Evolutionary conservation across 2,797 vertebrate genomes (phyloP).

Genomic region (Diceros bicornis): DNA sequence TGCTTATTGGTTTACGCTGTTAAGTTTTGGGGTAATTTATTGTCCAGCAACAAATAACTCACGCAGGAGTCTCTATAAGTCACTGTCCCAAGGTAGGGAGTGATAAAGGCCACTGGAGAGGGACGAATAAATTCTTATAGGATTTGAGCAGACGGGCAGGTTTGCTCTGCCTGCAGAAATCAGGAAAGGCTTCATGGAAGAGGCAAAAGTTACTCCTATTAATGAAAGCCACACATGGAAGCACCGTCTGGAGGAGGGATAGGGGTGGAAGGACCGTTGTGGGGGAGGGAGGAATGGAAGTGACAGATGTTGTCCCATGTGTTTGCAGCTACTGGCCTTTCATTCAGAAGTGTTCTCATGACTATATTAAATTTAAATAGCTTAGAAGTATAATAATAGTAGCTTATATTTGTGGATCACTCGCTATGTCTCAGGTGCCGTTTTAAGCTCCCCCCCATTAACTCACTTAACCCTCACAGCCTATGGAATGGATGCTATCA

Average conservation of each 20-base stretch:
- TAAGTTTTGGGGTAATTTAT: background rate
- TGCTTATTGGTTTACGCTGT: background rate
- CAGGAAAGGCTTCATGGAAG: background rate
- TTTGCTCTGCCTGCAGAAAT: background rate
- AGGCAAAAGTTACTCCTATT: background rate
- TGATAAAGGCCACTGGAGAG: background rate
- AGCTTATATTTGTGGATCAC: no score
- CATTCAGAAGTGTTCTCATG: background rate
- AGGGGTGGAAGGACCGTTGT: background rate
- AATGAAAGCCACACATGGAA: background rate
- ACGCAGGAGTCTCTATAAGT: background rate
- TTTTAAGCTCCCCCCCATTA: background rate
- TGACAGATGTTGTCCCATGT: background rate
- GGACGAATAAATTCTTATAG: background rate
- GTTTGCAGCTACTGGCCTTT: background rate
- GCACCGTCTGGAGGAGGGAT: background rate
- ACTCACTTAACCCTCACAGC: background rate
- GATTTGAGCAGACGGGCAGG: background rate
- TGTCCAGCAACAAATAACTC: background rate
- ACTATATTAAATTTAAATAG: background rate
- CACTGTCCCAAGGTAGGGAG: background rate
- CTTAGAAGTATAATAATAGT: accelerated
- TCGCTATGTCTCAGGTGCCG: accelerated
- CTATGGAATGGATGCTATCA: accelerated
- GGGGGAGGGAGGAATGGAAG: no score